A percentile compares a stretch with the other conserved stretches of the same genome.
Evolutionary conservation across 2,113 vertebrate species (phyloP).

Genomic region (Heptranchias perlo): DNA sequence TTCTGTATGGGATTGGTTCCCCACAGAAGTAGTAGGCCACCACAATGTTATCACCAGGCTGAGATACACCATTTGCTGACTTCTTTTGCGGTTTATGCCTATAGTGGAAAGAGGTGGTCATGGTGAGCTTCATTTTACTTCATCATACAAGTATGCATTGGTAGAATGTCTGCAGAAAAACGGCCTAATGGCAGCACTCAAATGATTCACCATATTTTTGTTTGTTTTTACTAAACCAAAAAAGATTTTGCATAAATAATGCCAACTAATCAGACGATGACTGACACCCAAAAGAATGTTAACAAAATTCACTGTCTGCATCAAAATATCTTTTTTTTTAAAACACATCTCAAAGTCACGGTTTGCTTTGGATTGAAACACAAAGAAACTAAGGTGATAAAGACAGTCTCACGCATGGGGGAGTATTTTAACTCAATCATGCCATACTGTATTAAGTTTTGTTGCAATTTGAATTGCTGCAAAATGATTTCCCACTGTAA

Average conservation of each 20-base stretch:
- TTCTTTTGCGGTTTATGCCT: constrained; percentile 79
- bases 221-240: not conserved
- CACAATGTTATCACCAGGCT: constrained; percentile 76
- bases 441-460: not conserved
- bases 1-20: constrained; percentile 89
- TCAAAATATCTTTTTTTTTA: not conserved
- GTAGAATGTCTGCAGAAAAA: not conserved
- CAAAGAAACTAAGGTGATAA: not conserved
- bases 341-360: not conserved
- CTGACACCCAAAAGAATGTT: not conserved
- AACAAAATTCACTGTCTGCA: not conserved
- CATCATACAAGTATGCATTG: not conserved
- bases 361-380: not conserved
- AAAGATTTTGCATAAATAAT: not conserved
- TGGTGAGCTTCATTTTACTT: not conserved
- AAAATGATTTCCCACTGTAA: not conserved
- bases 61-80: constrained; percentile 45
- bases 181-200: not conserved
- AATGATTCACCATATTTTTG: not conserved
- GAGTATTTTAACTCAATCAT: not conserved
- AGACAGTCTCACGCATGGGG: not conserved
- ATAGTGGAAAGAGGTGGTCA: constrained; percentile 16
- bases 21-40: constrained; percentile 96
- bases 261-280: not conserved
- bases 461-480: not conserved